Evolutionary conservation across 2,888 invertebrate species (phyloP).

Genomic region (Machimus atricapillus): DNA sequence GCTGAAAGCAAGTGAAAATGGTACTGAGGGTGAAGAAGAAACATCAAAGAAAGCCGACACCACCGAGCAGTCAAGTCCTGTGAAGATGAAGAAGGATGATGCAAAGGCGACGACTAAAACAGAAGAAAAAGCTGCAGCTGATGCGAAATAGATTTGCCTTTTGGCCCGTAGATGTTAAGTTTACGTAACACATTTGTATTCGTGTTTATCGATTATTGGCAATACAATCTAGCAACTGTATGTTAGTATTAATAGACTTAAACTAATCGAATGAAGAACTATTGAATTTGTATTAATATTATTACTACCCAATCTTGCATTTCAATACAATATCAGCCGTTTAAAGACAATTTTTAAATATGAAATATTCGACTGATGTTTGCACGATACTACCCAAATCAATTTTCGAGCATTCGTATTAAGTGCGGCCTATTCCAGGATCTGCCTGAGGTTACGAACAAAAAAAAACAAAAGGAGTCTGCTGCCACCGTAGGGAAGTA

Average conservation of each 20-base stretch:
- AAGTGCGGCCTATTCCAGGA: no score
- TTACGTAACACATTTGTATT: conserved; percentile 3
- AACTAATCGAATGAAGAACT: neutral
- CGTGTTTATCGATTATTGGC: neutral
- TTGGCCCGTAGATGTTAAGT: neutral
- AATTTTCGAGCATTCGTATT: no score
- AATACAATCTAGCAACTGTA: neutral
- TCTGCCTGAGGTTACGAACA: no score
- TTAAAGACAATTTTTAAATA: no score
- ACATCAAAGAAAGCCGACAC: conserved; percentile 47
- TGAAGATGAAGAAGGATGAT: conserved; percentile 60
- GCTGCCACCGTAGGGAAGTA: no score
- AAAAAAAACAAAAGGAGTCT: no score
- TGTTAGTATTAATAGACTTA: neutral
- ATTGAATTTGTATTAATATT: neutral
- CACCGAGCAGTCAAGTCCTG: conserved; percentile 49
- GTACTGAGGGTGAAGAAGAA: conserved; percentile 51
- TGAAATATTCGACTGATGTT: no score
- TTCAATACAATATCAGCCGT: no score
- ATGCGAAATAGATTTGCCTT: conserved; percentile 11
- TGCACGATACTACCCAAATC: no score
- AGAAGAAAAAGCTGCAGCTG: conserved; percentile 19
- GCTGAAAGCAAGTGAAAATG: conserved; percentile 54
- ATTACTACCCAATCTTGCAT: neutral
- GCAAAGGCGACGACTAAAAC: conserved; percentile 55